Base-by-base conservation (phyloP, 2,797 vertebrate genomes). In the Enteromius viviparus region DNA sequence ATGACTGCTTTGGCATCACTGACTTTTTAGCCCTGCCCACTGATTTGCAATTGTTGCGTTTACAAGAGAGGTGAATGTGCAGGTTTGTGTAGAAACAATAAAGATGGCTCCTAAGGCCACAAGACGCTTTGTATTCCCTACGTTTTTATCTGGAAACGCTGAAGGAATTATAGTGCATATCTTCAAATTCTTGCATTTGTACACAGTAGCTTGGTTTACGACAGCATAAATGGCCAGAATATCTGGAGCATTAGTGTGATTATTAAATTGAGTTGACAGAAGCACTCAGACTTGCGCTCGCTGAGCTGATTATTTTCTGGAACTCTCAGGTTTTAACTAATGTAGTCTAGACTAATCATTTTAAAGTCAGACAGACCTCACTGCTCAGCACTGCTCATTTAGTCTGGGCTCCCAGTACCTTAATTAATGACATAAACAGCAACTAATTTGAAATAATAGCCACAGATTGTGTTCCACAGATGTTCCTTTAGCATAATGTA, bases 271-370 rank as follows among this genome's bases (percentile, higher is more conserved):
- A 76, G 75, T 49, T 81, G 60, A 69, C 65, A 74, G 74, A 81
- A 58, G 42, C 64, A 65, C 42, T 76, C 65, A 70, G 70, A 75
- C 65, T 21, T 83, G 34, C 26, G 29, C 76, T 82, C 14, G 21
- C 29, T 85, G 29, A 83, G 79, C 74, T 78, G 84, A 78, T 65
- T 82, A 29, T 42, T 76, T 55, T 80, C 64, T 76, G 29, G 78
- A 84, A 84, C 65, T 66, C 81, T 85, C 47, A 65, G 64, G 32
- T 83, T 21, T 42, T 58, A 77, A 79, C 55, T 42, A 84, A 84
- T 81, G 72, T 66, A 84, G 83, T 65, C 82, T 80, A 85, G 82
- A 85, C 81, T 69, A 78, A 68, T 85, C 6, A 78, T 78, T 81
- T 72, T 40, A 40, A 83, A 84, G 37, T 76, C 70, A 78, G 77